A percentile compares a stretch with the other conserved stretches of the same genome.
Conservation (phyloP, 2,113 vertebrate species). For the Oncorhynchus clarkii region DNA sequence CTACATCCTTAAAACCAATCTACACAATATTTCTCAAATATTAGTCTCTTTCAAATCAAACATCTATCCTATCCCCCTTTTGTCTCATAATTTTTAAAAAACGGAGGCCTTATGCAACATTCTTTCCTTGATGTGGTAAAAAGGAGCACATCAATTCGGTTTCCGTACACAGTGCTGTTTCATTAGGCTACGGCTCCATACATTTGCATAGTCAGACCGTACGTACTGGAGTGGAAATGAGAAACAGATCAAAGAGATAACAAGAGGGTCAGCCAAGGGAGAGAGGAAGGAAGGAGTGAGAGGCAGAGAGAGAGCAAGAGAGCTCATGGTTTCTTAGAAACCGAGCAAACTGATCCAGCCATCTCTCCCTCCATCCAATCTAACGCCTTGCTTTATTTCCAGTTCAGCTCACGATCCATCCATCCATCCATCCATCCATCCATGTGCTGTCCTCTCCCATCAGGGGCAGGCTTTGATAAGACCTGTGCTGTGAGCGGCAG, state of each 20-base stretch:
- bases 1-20: neutral
- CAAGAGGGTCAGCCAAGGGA: neutral
- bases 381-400: slow-evolving; percentile 23
- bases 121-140: neutral
- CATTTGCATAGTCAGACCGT: neutral
- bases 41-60: too few relatives aligned
- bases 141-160: neutral
- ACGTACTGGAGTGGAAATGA: neutral
- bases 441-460: slow-evolving; percentile 36
- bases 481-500: slow-evolving; percentile 7
- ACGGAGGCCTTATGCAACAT: too few relatives aligned
- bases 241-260: slow-evolving; percentile 4
- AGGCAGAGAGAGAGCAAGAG: neutral
- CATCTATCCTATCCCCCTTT: too few relatives aligned
- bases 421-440: slow-evolving; percentile 24
- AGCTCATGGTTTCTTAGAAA: slow-evolving; percentile 22
- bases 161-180: neutral
- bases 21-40: too few relatives aligned
- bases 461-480: slow-evolving; percentile 27
- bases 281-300: neutral
- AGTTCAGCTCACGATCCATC: slow-evolving; percentile 38
- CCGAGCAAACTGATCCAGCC: slow-evolving; percentile 5
- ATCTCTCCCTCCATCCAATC: slow-evolving; percentile 16
- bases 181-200: neutral
- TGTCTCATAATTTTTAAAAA: too few relatives aligned